Conservation (phyloP, 1,140 invertebrate genomes). For the Helicoverpa zea region DNA sequence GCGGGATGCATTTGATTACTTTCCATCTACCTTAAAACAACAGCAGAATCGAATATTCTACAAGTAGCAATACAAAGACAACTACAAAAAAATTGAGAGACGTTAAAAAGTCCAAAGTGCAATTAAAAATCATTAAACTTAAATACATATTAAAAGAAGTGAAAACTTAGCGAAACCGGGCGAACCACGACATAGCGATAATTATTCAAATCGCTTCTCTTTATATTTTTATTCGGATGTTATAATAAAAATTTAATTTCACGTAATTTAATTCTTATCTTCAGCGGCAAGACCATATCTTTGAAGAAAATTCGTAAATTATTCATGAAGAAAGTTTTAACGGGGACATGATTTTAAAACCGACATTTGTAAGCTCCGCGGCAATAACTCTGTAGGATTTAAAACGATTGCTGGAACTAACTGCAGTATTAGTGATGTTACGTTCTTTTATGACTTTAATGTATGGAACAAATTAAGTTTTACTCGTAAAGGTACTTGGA, state of each 20-base stretch:
- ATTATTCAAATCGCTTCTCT: constrained; percentile 75
- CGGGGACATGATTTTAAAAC: constrained; percentile 84
- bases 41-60: no score
- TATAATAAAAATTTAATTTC: constrained; percentile 80
- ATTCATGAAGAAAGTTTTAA: constrained; percentile 86
- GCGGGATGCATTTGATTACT: no score
- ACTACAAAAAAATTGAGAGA: no score
- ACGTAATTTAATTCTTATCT: constrained; percentile 83
- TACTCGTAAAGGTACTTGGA: not conserved
- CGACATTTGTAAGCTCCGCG: constrained; percentile 80
- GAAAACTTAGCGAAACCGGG: constrained; percentile 48
- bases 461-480: not conserved
- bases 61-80: no score
- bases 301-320: constrained; percentile 84
- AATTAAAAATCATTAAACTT: constrained; percentile 30
- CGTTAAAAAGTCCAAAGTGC: not conserved
- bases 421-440: constrained; percentile 40
- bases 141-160: constrained; percentile 52
- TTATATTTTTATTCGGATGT: constrained; percentile 76
- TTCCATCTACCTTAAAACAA: no score
- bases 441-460: constrained; percentile 7
- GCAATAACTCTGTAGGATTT: constrained; percentile 62
- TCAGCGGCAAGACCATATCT: constrained; percentile 80
- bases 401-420: constrained; percentile 42
- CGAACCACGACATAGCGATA: constrained; percentile 61